Evolutionary conservation across 1,140 invertebrate species (phyloP).

Genomic region (Drosophila arawakana): DNA sequence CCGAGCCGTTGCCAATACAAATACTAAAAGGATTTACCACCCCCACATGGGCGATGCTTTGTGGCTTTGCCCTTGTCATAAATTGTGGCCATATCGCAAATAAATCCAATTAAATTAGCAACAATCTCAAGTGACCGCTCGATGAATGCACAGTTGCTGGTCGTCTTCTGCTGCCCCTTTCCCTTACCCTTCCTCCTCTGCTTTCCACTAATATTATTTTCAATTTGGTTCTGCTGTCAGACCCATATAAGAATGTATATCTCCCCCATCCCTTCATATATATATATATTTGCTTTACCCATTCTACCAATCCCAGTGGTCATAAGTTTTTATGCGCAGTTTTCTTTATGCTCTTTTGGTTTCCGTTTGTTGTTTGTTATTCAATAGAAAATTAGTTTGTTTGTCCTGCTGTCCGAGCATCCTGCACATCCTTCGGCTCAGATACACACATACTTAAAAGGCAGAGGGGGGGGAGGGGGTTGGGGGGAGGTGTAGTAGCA

Average conservation of each 20-base stretch:
- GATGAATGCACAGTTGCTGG: constrained; percentile 24
- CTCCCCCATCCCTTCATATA: neutral
- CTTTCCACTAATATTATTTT: constrained; percentile 44
- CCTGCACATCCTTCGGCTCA: neutral
- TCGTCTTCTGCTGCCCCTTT: neutral
- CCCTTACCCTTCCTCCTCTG: neutral
- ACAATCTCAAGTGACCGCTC: constrained; percentile 39
- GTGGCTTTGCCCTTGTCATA: constrained; percentile 15
- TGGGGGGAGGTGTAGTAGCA: too few species aligned
- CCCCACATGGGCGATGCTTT: neutral
- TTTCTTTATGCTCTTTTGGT: constrained; percentile 43
- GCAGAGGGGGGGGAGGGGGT: too few species aligned
- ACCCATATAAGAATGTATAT: constrained; percentile 16
- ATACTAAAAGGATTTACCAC: neutral
- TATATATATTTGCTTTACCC: neutral
- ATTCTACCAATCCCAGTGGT: constrained; percentile 12
- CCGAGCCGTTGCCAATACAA: neutral
- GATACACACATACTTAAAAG: neutral
- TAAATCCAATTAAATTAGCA: constrained; percentile 58
- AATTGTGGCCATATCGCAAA: constrained; percentile 41
- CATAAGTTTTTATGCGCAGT: constrained; percentile 50
- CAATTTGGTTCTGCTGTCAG: constrained; percentile 45
- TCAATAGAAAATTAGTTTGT: constrained; percentile 58
- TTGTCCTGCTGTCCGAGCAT: constrained; percentile 27
- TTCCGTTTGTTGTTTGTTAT: constrained; percentile 36